Conservation (phyloP, 2,888 invertebrate species). For the Drosophila lacicola region DNA sequence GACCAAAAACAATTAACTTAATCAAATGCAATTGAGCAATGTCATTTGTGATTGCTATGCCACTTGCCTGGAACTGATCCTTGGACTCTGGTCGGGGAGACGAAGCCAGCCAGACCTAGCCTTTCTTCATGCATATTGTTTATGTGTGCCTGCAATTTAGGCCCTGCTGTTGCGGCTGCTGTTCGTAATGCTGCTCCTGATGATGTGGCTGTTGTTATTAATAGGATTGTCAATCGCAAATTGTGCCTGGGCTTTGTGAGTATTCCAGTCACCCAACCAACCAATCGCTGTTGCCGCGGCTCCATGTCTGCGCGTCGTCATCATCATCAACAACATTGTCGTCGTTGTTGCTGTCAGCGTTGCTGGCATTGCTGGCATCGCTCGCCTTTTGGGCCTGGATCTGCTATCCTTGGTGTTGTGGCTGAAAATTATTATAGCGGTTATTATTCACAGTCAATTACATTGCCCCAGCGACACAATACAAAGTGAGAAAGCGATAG, state of each 20-base stretch:
- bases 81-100: neutral
- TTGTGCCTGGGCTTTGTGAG: constrained; percentile 53
- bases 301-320: constrained; percentile 46
- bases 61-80: constrained; percentile 44
- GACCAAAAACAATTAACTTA: constrained; percentile 76
- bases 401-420: constrained; percentile 54
- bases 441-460: constrained; percentile 82
- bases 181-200: constrained; percentile 22
- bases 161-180: constrained; percentile 14
- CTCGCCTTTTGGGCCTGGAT: constrained; percentile 38
- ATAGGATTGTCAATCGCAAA: constrained; percentile 79
- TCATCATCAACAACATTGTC: constrained; percentile 75
- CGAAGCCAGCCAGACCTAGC: constrained; percentile 26
- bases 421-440: constrained; percentile 82
- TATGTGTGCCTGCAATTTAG: constrained; percentile 32
- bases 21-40: constrained; percentile 80
- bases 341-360: constrained; percentile 43
- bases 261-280: constrained; percentile 19
- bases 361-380: constrained; percentile 16
- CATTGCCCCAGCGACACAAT: constrained; percentile 68
- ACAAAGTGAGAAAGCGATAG: neutral
- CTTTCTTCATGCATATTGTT: constrained; percentile 52
- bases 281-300: constrained; percentile 34
- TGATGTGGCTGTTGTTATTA: constrained; percentile 62
- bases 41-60: constrained; percentile 75